Evolutionary conservation across 2,113 vertebrate genomes (phyloP).

Genomic region (Pipa parva): DNA sequence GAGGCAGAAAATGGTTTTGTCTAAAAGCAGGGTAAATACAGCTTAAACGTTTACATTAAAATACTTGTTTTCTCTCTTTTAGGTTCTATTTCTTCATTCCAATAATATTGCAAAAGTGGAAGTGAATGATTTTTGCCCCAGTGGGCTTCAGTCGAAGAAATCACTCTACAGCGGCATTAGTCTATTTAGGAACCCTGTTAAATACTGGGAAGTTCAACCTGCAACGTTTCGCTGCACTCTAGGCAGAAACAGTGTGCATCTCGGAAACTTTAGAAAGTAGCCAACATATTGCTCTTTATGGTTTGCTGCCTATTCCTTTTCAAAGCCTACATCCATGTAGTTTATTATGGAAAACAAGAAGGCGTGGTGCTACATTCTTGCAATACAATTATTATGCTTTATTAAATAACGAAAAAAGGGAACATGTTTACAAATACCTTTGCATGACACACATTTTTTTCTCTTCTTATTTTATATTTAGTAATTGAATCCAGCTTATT

Average conservation of each 20-base stretch:
- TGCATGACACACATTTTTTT: constrained; percentile 42
- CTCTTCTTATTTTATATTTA: constrained; percentile 38
- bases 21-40: no score
- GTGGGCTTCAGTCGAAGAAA: constrained; percentile 71
- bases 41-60: no score
- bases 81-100: constrained; percentile 91
- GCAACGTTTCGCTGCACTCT: constrained; percentile 87
- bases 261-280: constrained; percentile 84
- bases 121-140: constrained; percentile 90
- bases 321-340: not conserved
- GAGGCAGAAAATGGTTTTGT: no score
- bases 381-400: constrained; percentile 3
- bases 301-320: no score
- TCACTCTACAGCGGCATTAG: constrained; percentile 85
- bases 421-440: constrained; percentile 21
- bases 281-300: constrained; percentile 7
- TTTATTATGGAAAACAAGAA: not conserved
- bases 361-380: not conserved
- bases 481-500: constrained; percentile 63
- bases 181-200: constrained; percentile 89
- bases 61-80: constrained; percentile 21
- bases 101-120: constrained; percentile 87
- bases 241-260: constrained; percentile 80
- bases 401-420: not conserved
- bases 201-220: constrained; percentile 89